Evolutionary conservation across 1,140 invertebrate species (phyloP).

Genomic region (Nephila pilipes): DNA sequence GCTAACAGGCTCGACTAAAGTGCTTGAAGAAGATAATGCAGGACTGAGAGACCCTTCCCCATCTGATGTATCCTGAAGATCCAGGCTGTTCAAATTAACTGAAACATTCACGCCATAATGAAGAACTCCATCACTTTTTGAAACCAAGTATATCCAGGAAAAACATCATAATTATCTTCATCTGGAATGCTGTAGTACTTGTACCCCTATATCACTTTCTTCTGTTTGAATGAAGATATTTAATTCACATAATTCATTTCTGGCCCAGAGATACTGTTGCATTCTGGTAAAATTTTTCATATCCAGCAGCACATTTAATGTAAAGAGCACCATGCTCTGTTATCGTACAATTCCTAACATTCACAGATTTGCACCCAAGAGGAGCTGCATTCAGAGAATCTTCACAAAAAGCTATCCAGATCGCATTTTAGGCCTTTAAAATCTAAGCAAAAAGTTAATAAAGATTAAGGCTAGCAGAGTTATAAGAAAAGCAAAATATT

Average conservation of each 20-base stretch:
- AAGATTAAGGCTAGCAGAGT: neutral
- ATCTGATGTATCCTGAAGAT: neutral
- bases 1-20: conserved; percentile 28
- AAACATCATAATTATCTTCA: conserved; percentile 2
- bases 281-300: neutral
- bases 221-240: conserved; percentile 37
- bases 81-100: neutral
- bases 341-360: conserved; percentile 12
- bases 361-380: neutral
- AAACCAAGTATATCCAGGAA: conserved; percentile 69
- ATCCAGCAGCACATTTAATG: conserved; percentile 48
- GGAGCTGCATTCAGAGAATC: conserved; percentile 26
- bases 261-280: neutral
- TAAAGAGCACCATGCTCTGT: conserved; percentile 19
- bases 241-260: neutral
- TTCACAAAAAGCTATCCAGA: conserved; percentile 26
- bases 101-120: conserved; percentile 28
- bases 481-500: neutral
- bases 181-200: conserved; percentile 19
- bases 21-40: conserved; percentile 35
- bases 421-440: conserved; percentile 55
- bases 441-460: conserved; percentile 4
- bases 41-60: neutral
- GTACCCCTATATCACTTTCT: neutral
- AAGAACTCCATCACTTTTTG: conserved; percentile 22